These are phyloP conservation scores for Drosophila micromelanica DNA, from an alignment of 1,140 invertebrate species.

Conservation along the genomic window DNA sequence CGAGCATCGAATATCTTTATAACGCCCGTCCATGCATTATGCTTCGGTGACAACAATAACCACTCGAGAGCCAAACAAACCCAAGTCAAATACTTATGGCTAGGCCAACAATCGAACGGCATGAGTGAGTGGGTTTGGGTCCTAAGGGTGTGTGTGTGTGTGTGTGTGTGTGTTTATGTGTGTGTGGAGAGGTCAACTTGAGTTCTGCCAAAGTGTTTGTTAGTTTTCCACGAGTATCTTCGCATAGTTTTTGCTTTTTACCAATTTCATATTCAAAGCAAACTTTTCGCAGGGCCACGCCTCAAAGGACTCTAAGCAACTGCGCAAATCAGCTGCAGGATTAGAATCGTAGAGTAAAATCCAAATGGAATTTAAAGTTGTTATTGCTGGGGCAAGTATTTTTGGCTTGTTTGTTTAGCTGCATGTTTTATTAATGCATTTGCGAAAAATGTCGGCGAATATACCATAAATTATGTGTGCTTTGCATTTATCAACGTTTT, in stretches of 20 bases:
- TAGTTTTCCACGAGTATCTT: slow-evolving; percentile 13
- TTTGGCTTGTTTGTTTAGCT: slow-evolving; percentile 22
- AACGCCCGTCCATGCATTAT: slow-evolving; percentile 43
- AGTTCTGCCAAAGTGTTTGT: slow-evolving; percentile 37
- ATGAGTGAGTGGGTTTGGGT: neutral
- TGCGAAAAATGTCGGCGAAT: slow-evolving; percentile 53
- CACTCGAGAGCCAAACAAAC: slow-evolving; percentile 62
- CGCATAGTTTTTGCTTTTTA: slow-evolving; percentile 13
- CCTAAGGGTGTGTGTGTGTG: slow-evolving; percentile 1
- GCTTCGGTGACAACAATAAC: slow-evolving; percentile 70
- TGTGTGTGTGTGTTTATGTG: neutral
- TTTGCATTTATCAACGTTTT: slow-evolving; percentile 61
- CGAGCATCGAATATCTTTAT: slow-evolving; percentile 35
- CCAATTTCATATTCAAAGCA: slow-evolving; percentile 19
- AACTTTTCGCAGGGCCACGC: slow-evolving; percentile 32
- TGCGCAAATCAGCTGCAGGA: slow-evolving; percentile 22
- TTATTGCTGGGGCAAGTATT: slow-evolving; percentile 12
- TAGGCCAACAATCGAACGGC: slow-evolving; percentile 24
- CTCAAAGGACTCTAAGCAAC: slow-evolving; percentile 30
- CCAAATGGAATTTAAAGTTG: slow-evolving; percentile 28
- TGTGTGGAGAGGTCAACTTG: slow-evolving; percentile 23
- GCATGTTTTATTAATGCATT: slow-evolving; percentile 63
- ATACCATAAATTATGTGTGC: slow-evolving; percentile 66
- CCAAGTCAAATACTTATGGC: slow-evolving; percentile 44
- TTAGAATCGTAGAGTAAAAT: slow-evolving; percentile 1